Base-by-base conservation (phyloP, 2,888 invertebrate species). In the Fragum fragum region DNA sequence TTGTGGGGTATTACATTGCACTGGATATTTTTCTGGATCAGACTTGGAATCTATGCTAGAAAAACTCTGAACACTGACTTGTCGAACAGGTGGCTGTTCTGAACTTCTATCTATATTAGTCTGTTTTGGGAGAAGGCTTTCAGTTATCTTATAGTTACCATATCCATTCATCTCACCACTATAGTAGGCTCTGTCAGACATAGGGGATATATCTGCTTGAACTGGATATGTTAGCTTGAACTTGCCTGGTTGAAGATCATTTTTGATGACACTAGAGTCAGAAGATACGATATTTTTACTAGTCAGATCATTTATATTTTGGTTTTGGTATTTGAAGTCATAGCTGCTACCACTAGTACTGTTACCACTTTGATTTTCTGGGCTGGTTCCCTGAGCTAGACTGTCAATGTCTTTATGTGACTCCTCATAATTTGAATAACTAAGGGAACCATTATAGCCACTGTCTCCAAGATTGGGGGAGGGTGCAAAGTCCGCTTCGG, bases 401-500 rank as follows among this genome's bases (percentile, higher is more conserved):
- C 23, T 21, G 23, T 66, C 36, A 23, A 1, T 66, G 7, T 16
- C 18, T n/a, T 39, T 66, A 5, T 66, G 66, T 18, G 47, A 47
- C 11, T 36, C 42, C 7, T 66, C 42, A 21, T 16, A 39, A 7
- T 21, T 29, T 26, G 66, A 5, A 42, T 66, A 66, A 42, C 42
- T 55, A 6, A 73, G 47, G 59, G 61, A 52, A 42, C 79, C 86
- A 73, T 76, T 83, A 39, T 81, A 86, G 14, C 42, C 57, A 28
- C 63, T 79, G 23, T 79, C 73, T n/a, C 79, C 71, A 16, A 76
- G 55, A 47, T 52, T 77, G 28, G 77, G 57, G 28, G 88, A 85
- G 1, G 90, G 90, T 16, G 88, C 91, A 87, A 91, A 91, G 73
- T 91, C 89, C 18, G 91, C 91, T 68, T 91, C 91, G 11, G 91